phyloP scores from a whole-genome alignment of 2,888 invertebrate genomes.

The Carpatolechia fugitivella region DNA sequence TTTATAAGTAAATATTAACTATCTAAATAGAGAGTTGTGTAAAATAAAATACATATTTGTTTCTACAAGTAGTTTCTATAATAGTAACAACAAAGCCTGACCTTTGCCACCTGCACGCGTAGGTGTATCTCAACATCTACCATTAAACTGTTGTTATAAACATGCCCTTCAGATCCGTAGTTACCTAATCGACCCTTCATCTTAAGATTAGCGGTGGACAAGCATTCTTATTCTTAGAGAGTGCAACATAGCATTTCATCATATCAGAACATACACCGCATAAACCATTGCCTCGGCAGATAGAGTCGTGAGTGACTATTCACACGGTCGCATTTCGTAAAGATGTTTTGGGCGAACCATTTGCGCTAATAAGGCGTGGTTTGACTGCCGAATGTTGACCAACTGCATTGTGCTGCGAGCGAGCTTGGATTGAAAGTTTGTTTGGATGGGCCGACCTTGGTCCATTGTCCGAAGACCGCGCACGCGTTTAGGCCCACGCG shows the following conservation, averaged over 20 bases:
- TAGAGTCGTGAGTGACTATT: neutral
- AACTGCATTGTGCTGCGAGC: slow-evolving; percentile 35
- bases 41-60: too few relatives aligned
- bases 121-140: neutral
- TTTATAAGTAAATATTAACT: too few relatives aligned
- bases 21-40: too few relatives aligned
- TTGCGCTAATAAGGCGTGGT: slow-evolving; percentile 25
- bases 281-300: neutral
- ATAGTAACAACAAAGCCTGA: too few relatives aligned
- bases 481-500: slow-evolving; percentile 14
- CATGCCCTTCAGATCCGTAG: neutral
- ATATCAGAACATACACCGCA: neutral
- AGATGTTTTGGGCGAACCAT: slow-evolving; percentile 7
- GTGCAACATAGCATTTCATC: neutral
- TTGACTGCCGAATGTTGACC: slow-evolving; percentile 40
- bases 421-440: slow-evolving; percentile 47
- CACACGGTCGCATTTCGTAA: slow-evolving; percentile 19
- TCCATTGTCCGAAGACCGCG: slow-evolving; percentile 32
- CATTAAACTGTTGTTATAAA: neutral
- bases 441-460: slow-evolving; percentile 37
- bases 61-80: too few relatives aligned
- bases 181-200: neutral
- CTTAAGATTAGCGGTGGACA: neutral
- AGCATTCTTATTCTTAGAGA: neutral
- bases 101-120: neutral